Evolutionary conservation across 92 coral and sea anemone species (phyloP).

Genomic region (Umimayanthus chanpuru): DNA sequence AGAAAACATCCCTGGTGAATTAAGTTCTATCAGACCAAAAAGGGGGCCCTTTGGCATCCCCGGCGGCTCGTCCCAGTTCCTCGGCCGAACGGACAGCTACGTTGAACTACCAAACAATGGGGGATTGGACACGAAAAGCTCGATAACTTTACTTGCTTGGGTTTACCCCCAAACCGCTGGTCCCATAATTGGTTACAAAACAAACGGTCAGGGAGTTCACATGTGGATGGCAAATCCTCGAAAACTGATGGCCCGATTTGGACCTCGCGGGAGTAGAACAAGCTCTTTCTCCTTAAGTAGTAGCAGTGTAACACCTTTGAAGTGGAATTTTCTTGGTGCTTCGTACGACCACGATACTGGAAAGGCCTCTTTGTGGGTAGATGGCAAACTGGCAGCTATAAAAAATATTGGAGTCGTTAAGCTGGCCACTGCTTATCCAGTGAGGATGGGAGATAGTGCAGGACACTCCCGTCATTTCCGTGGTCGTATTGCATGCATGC

Average conservation of each 20-base stretch:
- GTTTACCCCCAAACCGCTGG: slow-evolving; percentile 36
- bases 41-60: slow-evolving; percentile 30
- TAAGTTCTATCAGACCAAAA: background rate
- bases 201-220: slow-evolving; percentile 4
- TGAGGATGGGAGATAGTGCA: background rate
- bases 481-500: slow-evolving; percentile 39
- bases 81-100: slow-evolving; percentile 16
- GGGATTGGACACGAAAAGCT: background rate
- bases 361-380: slow-evolving; percentile 37
- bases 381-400: slow-evolving; percentile 33
- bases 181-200: slow-evolving; percentile 22
- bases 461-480: slow-evolving; percentile 1
- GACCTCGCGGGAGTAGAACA: background rate
- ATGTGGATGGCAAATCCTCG: slow-evolving; percentile 38
- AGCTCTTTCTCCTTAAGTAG: slow-evolving; percentile 9
- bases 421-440: background rate
- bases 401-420: slow-evolving; percentile 8
- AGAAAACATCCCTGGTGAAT: slow-evolving; percentile 14
- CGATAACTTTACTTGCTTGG: slow-evolving; percentile 35
- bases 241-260: slow-evolving; percentile 8
- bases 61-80: slow-evolving; percentile 39
- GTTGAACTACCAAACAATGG: background rate
- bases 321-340: slow-evolving; percentile 36
- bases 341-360: slow-evolving; percentile 25
- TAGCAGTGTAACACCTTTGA: slow-evolving; percentile 24